Evolutionary conservation across 2,888 invertebrate genomes (phyloP).

Genomic region (Phasia obesa): DNA sequence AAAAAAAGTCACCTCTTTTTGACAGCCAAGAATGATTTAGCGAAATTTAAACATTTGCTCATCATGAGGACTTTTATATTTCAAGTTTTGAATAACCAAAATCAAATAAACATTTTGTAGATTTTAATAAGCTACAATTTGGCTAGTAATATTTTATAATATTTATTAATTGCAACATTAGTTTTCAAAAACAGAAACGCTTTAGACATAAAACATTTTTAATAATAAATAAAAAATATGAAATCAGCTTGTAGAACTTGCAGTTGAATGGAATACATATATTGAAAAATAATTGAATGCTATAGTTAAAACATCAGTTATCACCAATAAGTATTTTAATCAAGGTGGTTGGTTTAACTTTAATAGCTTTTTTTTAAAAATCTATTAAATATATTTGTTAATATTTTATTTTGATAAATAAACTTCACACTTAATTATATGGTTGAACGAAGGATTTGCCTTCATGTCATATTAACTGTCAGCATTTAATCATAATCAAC

Average conservation of each 20-base stretch:
- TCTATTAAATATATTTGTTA: constrained; percentile 6
- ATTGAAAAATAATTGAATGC: constrained; percentile 35
- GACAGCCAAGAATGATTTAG: no score
- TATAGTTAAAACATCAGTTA: constrained; percentile 24
- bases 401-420: constrained; percentile 28
- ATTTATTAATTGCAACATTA: constrained; percentile 21
- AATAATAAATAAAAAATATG: neutral
- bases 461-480: constrained; percentile 45
- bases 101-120: neutral
- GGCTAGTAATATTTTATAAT: no score
- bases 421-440: constrained; percentile 32
- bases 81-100: neutral
- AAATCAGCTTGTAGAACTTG: neutral
- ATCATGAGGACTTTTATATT: no score
- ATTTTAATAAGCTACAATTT: no score
- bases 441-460: constrained; percentile 48
- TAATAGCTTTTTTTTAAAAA: no score
- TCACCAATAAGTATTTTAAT: constrained; percentile 3
- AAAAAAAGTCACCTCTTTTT: no score
- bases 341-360: constrained; percentile 16
- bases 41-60: no score
- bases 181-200: constrained; percentile 2
- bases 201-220: neutral
- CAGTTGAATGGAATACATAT: neutral
- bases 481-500: constrained; percentile 46